Percentiles rank a stretch among this genome's conserved stretches.
Evolutionary conservation across 2,113 vertebrate genomes (phyloP).

Genomic region (Eulemur rufifrons): DNA sequence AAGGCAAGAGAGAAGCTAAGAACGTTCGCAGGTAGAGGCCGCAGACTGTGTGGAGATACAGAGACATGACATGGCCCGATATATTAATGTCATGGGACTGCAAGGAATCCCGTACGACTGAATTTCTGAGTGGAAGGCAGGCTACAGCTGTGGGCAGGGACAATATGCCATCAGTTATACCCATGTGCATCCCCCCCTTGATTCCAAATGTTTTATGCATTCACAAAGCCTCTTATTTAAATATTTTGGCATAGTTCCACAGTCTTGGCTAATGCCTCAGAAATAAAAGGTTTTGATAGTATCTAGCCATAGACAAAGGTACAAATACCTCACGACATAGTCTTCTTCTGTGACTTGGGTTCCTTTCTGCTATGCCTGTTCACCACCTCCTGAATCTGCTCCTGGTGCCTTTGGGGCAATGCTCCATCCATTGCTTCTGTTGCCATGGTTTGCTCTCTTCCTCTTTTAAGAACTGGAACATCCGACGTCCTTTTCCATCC

Average conservation of each 20-base stretch:
- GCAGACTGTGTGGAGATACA: neutral
- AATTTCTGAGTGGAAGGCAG: neutral
- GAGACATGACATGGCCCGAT: fast-evolving
- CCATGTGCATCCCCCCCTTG: neutral
- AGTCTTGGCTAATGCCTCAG: neutral
- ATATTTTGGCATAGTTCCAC: neutral
- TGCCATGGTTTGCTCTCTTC: neutral
- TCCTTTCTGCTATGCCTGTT: neutral
- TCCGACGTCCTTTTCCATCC: neutral
- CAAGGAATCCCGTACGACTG: neutral
- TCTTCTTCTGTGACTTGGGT: neutral
- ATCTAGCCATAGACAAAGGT: neutral
- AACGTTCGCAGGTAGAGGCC: neutral
- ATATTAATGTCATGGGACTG: too few species aligned
- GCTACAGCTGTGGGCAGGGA: neutral
- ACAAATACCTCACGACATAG: fast-evolving
- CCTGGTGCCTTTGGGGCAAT: neutral
- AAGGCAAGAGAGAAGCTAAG: neutral
- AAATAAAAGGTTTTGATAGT: neutral
- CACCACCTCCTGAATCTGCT: neutral
- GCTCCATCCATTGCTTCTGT: neutral
- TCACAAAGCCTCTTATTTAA: neutral
- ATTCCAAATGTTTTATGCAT: neutral
- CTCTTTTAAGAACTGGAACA: neutral
- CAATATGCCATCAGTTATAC: fast-evolving